These are phyloP conservation scores for Sialis fuliginosa DNA, from an alignment of 2,888 invertebrate genomes.

Conservation along the genomic window DNA sequence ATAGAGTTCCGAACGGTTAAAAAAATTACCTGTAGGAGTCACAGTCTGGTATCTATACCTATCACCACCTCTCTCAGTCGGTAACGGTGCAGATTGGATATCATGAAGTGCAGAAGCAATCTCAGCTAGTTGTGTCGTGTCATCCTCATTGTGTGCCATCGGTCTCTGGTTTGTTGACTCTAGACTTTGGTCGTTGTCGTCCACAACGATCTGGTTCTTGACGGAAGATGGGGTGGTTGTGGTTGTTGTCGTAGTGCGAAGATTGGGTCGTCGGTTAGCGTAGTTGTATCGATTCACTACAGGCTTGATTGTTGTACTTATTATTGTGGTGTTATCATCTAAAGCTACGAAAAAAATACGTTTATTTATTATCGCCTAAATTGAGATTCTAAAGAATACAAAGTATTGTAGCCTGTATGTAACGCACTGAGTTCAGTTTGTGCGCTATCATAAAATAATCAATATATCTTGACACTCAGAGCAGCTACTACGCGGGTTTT, in stretches of 20 bases:
- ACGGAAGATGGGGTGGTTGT: constrained; percentile 9
- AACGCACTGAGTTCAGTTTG: too few species aligned
- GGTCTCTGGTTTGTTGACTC: constrained; percentile 18
- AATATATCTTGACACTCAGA: too few species aligned
- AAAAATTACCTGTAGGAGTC: too few species aligned
- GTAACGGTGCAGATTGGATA: constrained; percentile 18
- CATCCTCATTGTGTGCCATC: constrained; percentile 12
- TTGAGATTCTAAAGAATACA: too few species aligned
- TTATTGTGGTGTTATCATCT: too few species aligned
- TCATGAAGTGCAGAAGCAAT: constrained; percentile 17
- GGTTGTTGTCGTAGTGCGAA: constrained; percentile 14
- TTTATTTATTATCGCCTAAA: too few species aligned
- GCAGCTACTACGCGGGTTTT: too few species aligned
- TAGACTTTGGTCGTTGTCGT: constrained; percentile 14
- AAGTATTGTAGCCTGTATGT: too few species aligned
- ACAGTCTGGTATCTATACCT: too few species aligned
- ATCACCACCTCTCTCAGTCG: background rate
- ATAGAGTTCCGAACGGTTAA: too few species aligned
- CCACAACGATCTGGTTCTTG: constrained; percentile 12
- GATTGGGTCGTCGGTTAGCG: background rate
- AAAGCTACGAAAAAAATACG: too few species aligned
- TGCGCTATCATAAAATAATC: too few species aligned
- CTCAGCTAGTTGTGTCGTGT: constrained; percentile 16
- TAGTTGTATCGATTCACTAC: constrained; percentile 1
- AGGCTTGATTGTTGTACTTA: constrained; percentile 19